Conservation (phyloP, 2,113 vertebrate genomes). For the Phalacrocorax carbo region DNA sequence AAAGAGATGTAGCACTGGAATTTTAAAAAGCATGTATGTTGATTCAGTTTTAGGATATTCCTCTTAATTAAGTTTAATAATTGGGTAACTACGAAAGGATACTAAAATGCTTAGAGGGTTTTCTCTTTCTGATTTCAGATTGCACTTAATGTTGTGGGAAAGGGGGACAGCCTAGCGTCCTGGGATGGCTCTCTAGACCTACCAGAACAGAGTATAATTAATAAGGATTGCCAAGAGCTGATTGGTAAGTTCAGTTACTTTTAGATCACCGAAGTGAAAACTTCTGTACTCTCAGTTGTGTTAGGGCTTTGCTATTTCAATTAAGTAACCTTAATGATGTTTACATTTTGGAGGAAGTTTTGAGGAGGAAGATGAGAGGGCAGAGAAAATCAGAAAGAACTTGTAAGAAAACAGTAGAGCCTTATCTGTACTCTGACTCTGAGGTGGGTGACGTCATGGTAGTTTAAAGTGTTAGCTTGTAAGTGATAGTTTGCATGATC, state of each 20-base stretch:
- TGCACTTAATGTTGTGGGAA: conserved; percentile 94
- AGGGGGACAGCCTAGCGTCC: conserved; percentile 93
- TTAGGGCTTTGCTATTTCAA: background rate
- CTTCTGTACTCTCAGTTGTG: background rate
- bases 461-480: background rate
- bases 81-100: background rate
- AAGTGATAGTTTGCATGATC: background rate
- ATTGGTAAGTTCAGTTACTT: conserved; percentile 81
- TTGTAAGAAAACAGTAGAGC: background rate
- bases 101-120: background rate
- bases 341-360: background rate
- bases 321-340: background rate
- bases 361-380: background rate
- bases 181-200: conserved; percentile 95
- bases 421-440: background rate
- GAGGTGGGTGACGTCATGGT: background rate
- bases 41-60: background rate
- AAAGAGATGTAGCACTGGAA: background rate
- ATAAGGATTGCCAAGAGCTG: conserved; percentile 87
- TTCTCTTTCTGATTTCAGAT: conserved; percentile 77
- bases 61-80: background rate
- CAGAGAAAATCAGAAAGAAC: background rate
- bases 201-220: conserved; percentile 89
- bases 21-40: background rate
- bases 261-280: background rate